Evolutionary conservation across 2,797 vertebrate species (phyloP), one percentile per base, ranked within the genome.

Genomic region (Tympanoctomys barrerae): DNA sequence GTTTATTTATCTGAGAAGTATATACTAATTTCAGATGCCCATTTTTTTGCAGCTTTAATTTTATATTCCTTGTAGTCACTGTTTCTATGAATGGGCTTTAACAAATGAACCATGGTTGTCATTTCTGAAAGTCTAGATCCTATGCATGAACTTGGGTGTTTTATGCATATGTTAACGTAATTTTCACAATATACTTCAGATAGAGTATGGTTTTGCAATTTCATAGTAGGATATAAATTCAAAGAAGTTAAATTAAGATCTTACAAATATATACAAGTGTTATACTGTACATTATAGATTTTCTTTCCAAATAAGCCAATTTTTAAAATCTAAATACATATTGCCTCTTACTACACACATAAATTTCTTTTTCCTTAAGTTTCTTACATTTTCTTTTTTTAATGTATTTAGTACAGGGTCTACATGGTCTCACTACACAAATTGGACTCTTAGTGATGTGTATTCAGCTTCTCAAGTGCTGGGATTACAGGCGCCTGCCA

Each of bases 141-240:
- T 71, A 14, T 14, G 70, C 22, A 39, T 22, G 39, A 39, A 39
- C 39, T 49, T 10, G n/a, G 26, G 39, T 39, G 10, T 71, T 79
- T 81, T 68, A 52, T 39, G 75, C 49, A 62, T 28, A 0, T 31
- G 91, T 46, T 78, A 71, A 71, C 21, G 62, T 83, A 39, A 82
- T 78, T 88, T 57, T 88, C 13, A 70, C 24, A 42, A 21, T 33
- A 64, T 54, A 14, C 12, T 93, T 75, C n/a, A 81, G 39, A 80
- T 90, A 81, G 59, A 82, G 59, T 52, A 70, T 62, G 68, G 68
- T 62, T 82, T 90, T 16, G 61, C 46, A 57, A 33, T 66, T 96
- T 91, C 21, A 85, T 4, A 75, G 70, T 39, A 54, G 8, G 46
- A 54, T 28, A 61, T 28, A 78, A 12, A 3, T 61, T 52, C 33